Base-by-base conservation (phyloP, 2,888 invertebrate species). In the Eumerus sabulonum region DNA sequence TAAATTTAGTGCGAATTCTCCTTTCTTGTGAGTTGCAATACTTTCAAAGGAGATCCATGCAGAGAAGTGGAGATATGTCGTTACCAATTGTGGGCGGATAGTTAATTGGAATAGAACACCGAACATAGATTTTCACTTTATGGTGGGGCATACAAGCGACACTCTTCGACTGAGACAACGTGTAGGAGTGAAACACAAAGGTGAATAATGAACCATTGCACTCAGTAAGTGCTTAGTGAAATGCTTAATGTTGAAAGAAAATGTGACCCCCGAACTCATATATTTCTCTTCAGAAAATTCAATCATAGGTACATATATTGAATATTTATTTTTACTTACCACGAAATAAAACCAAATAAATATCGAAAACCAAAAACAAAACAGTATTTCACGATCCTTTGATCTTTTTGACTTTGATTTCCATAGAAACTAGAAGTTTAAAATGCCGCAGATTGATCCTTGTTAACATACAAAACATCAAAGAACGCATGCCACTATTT, bases 91-190 rank as follows among this genome's bases (percentile, higher is more conserved):
- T 79, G 74, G 79, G 79, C 79, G 79, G 74, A 74, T 79, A 74
- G 79, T 79, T 79, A 79, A 79, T 79, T 79, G 79, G 79, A 74
- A 79, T 79, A 70, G 74, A 79, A 70, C 68, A 45, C 74, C 59
- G 68, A 79, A 79, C 79, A 79, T 79, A 79, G 79, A 74, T 79
- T 74, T 79, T 79, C 79, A 79, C 79, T 79, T 79, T 79, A 64
- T 64, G 64, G 74, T 67, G 54, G 44, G 54, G 45, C 47, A 13
- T 14, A 14, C 53, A 5, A 36, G 35, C 71, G 56, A 68, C 63
- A 59, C 63, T 54, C 44, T 48, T 54, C 54, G 53, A 38, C 64
- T 54, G 36, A 27, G 51, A 51, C 35, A 36, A 11, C 12, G 63
- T 51, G 79, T 79, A 60, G 74, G 74, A 74, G 79, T 68, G 54